Conservation (phyloP, 2,113 vertebrate genomes). For the Salvator merianae region DNA sequence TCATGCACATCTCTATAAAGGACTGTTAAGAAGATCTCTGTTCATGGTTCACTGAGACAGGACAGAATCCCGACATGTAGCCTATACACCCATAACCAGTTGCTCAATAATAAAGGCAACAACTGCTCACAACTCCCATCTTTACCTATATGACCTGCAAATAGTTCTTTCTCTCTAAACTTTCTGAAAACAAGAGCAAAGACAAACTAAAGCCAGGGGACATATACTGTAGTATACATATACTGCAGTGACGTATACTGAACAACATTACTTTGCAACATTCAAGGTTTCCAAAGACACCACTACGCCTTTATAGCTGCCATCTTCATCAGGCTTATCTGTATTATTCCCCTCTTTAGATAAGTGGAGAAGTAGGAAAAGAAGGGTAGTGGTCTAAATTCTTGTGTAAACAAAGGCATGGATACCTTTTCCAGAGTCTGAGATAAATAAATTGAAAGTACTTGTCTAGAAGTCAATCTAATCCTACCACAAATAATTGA, state of each 20-base stretch:
- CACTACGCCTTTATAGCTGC: slow-evolving; percentile 29
- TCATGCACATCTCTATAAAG: too few relatives aligned
- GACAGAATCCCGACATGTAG: too few relatives aligned
- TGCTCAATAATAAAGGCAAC: slow-evolving; percentile 40
- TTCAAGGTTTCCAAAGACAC: slow-evolving; percentile 45
- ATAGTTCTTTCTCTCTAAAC: slow-evolving; percentile 34
- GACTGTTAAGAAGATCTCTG: too few relatives aligned
- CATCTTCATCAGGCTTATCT: neutral
- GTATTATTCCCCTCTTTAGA: neutral
- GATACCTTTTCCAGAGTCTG: neutral
- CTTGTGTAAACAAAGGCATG: neutral
- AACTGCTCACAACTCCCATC: slow-evolving; percentile 36
- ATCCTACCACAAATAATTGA: slow-evolving; percentile 28
- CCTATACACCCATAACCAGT: too few relatives aligned
- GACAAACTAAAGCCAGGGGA: too few relatives aligned
- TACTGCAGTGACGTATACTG: slow-evolving; percentile 33
- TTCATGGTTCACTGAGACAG: too few relatives aligned
- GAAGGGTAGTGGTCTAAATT: neutral
- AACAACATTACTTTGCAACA: slow-evolving; percentile 47
- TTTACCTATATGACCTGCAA: slow-evolving; percentile 27
- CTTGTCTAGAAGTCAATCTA: neutral
- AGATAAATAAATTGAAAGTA: slow-evolving; percentile 24
- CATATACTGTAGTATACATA: too few relatives aligned
- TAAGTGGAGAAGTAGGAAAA: neutral
- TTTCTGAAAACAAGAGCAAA: neutral